Percentiles rank a stretch among this genome's conserved stretches.
Evolutionary conservation across 2,888 invertebrate species (phyloP).

Genomic region (Brachycybe producta): DNA sequence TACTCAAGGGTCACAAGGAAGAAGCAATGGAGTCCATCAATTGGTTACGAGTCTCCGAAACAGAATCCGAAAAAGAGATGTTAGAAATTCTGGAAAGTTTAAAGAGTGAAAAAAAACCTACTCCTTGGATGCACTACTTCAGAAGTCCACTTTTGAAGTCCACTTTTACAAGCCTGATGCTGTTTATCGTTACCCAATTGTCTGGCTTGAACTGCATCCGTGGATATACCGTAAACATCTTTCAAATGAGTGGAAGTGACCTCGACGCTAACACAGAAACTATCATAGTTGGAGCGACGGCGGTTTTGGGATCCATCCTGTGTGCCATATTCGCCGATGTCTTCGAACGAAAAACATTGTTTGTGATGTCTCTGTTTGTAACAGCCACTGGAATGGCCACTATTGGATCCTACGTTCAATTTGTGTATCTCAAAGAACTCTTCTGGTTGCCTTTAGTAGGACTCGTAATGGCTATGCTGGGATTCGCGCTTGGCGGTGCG

Average conservation of each 20-base stretch:
- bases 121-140: constrained; percentile 48
- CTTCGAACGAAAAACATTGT: constrained; percentile 60
- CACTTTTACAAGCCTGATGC: constrained; percentile 61
- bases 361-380: constrained; percentile 55
- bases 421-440: constrained; percentile 36
- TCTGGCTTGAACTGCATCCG: constrained; percentile 72
- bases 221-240: constrained; percentile 63
- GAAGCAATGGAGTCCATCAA: constrained; percentile 62
- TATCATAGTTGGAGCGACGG: constrained; percentile 70
- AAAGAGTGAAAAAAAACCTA: constrained; percentile 20
- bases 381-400: constrained; percentile 64
- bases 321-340: constrained; percentile 66
- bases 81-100: constrained; percentile 58
- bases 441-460: constrained; percentile 60
- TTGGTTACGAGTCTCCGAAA: constrained; percentile 66
- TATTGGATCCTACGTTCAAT: constrained; percentile 71
- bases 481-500: constrained; percentile 67
- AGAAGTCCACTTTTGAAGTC: constrained; percentile 57
- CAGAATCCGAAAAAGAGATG: constrained; percentile 64
- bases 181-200: constrained; percentile 92
- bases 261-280: constrained; percentile 49
- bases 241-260: constrained; percentile 48
- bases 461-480: constrained; percentile 59
- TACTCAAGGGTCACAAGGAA: constrained; percentile 39
- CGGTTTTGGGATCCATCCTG: constrained; percentile 58